Conservation (phyloP, 2,797 vertebrate genomes). For the Botia kubotai region DNA sequence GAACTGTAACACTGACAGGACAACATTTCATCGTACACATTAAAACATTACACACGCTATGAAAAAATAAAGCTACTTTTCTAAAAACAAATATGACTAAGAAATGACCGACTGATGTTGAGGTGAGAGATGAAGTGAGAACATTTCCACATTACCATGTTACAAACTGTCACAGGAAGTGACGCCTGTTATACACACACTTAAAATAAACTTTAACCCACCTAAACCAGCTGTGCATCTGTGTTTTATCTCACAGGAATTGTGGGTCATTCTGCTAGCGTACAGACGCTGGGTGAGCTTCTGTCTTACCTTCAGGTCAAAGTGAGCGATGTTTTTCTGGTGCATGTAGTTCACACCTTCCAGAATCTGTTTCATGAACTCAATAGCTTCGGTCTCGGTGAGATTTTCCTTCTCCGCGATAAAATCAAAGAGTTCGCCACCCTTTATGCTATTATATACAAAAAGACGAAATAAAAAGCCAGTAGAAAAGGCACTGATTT, state of each 20-base stretch:
- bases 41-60: too few relatives aligned
- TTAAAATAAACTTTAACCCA: conserved; percentile 10
- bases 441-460: conserved; percentile 69
- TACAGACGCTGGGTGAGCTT: not conserved
- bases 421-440: conserved; percentile 87
- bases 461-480: not conserved
- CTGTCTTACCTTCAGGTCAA: conserved; percentile 82
- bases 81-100: not conserved
- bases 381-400: conserved; percentile 80
- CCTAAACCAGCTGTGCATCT: conserved; percentile 2
- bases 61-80: too few relatives aligned
- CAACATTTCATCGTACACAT: too few relatives aligned
- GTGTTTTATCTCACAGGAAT: not conserved
- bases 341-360: conserved; percentile 77
- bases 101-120: not conserved
- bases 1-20: too few relatives aligned
- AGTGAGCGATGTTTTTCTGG: conserved; percentile 73
- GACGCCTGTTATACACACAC: not conserved
- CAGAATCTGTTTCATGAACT: conserved; percentile 84
- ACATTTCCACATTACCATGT: conserved; percentile 1
- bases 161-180: conserved; percentile 19
- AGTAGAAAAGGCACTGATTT: not conserved
- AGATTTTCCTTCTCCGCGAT: conserved; percentile 83
- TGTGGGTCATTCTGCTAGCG: too few relatives aligned
- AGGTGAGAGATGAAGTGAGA: not conserved